Evolutionary conservation across 2,888 invertebrate species (phyloP), one percentile per base, ranked within the genome.

Genomic region (Patella caerulea): DNA sequence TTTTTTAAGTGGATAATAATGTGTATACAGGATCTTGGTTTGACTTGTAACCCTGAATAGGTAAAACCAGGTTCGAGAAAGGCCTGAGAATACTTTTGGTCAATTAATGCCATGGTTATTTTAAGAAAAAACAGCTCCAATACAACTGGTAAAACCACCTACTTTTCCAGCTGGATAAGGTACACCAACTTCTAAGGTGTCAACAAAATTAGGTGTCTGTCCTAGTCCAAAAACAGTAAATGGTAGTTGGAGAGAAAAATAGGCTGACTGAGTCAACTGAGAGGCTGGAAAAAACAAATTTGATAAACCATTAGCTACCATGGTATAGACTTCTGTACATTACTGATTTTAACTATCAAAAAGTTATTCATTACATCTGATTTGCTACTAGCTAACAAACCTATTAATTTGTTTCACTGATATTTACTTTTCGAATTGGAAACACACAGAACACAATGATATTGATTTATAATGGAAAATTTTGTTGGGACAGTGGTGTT

Each of bases 151-250:
- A 65, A 29, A 71, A 65, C 3, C 29, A 77, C 80, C 79, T 65
- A 86, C 86, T 56, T 78, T 75, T 34, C 69, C 76, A 12, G 72
- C 45, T 17, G 84, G 84, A 75, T 80, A 78, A 24, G 92, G 92
- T 17, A 93, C 88, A 12, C 97, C 96, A 2, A 98, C 96, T 77
- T 94, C 95, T 56, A 99, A 92, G 15, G 94, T 94, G 89, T 99
- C 98, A 0, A 99, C 96, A 93, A 99, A 99, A 92, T 99, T 99
- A 2, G 99, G 98, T 59, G 98, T 98, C 79, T 98, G 94, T 3
- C 99, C 99, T n/a, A 99, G 93, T 2, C 99, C 99, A 92, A 99
- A 99, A 83, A 98, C 95, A 0, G 96, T 96, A 91, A 97, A 99
- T 0, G 99, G 99, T 77, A 98, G 92, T 91, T 98, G 97, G n/a